These are phyloP conservation scores for Phaenicophaeus curvirostris DNA, from an alignment of 2,797 vertebrate genomes.

Conservation along the genomic window DNA sequence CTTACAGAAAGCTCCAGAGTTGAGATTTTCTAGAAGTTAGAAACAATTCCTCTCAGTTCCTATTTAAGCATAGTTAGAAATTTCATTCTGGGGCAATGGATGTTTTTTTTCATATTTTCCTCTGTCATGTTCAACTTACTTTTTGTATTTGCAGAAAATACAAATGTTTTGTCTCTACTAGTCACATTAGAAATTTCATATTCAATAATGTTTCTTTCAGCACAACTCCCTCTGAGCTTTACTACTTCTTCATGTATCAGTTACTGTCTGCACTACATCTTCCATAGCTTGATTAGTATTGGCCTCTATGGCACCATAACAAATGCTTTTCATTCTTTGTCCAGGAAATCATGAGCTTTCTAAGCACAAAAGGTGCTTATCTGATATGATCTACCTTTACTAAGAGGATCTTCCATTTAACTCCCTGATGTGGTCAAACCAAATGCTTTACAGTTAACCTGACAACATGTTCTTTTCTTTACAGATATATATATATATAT, in stretches of 20 bases:
- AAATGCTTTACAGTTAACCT: background rate
- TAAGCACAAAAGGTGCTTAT: background rate
- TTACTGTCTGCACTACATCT: background rate
- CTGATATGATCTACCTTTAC: background rate
- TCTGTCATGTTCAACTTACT: background rate
- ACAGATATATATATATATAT: background rate
- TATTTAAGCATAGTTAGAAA: background rate
- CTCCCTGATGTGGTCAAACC: background rate
- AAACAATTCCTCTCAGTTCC: background rate
- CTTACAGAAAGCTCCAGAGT: background rate
- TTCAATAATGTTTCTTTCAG: background rate
- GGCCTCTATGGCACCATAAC: background rate
- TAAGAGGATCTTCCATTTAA: background rate
- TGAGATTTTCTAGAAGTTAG: background rate
- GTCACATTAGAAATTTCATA: background rate
- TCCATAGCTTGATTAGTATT: background rate
- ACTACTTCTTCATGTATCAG: background rate
- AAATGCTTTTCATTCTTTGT: background rate
- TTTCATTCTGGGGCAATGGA: background rate
- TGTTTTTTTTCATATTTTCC: background rate
- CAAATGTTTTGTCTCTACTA: background rate
- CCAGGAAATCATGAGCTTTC: background rate
- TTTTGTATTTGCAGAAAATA: background rate
- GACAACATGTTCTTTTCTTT: background rate
- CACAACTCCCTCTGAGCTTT: background rate